Evolutionary conservation across 2,888 invertebrate genomes (phyloP), one percentile per base, ranked within the genome.

Genomic region (Aphodius sticticus): DNA sequence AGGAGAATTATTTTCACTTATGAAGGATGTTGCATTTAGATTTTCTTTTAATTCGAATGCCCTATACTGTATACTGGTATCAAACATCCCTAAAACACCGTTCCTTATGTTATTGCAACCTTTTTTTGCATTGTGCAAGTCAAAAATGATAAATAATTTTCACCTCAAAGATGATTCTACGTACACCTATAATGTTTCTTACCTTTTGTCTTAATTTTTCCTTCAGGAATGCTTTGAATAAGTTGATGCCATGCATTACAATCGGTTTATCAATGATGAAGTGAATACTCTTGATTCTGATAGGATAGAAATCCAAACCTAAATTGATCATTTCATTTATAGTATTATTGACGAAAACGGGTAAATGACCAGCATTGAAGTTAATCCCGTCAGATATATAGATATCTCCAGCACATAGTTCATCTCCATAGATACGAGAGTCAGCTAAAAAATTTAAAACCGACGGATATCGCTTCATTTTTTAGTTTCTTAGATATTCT

Each of bases 161-260:
- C 3, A 26, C 26, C 3, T 26, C 26, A 26, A 26, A 26, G 26
- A 26, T 26, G 26, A 26, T 26, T 26, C 26, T 26, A 26, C 1
- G 26, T 26, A 26, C 26, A 26, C 26, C 26, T 26, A 26, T 26
- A 26, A 26, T 26, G 26, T 26, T 26, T 26, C 26, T 26, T 88
- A 94, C 93, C 88, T 93, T 89, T 85, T 91, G 90, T 76, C 91
- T 90, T 77, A 94, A 90, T 88, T 94, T 94, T 83, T 93, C 93
- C 84, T 93, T 93, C 82, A 93, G 90, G 83, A 92, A 91, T n/a
- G 91, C 91, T 84, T 92, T 91, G 84, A 93, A 90, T 81, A 93
- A 90, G 81, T 90, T 90, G 79, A 93, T 85, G 3, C 93, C 89
- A 79, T 91, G 92, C 81, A 92, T 92, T 75, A 93, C 88, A 84